Evolutionary conservation across 2,888 invertebrate genomes (phyloP).

Genomic region (Euclidia mi): DNA sequence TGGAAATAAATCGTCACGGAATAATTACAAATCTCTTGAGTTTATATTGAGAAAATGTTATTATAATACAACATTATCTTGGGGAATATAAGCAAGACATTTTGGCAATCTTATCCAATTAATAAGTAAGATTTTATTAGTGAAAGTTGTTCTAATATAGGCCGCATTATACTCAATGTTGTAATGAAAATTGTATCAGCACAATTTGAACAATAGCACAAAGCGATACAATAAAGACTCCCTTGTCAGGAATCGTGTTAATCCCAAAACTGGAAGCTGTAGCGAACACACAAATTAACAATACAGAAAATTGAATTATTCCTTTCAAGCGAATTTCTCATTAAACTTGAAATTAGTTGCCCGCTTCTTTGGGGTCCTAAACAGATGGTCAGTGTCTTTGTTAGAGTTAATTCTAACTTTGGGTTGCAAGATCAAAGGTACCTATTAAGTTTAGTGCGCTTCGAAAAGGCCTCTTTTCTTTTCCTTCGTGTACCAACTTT

Average conservation of each 20-base stretch:
- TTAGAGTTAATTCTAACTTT: slow-evolving; percentile 84
- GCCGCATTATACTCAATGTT: slow-evolving; percentile 24
- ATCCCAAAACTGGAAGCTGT: slow-evolving; percentile 43
- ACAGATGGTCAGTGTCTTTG: slow-evolving; percentile 81
- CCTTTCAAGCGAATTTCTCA: slow-evolving; percentile 79
- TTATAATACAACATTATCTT: slow-evolving; percentile 2
- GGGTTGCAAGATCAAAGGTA: slow-evolving; percentile 84
- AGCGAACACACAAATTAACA: slow-evolving; percentile 59
- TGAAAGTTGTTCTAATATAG: slow-evolving; percentile 35
- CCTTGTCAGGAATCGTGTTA: slow-evolving; percentile 67
- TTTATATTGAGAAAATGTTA: neutral
- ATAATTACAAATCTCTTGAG: too few species aligned
- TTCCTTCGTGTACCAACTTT: slow-evolving; percentile 82
- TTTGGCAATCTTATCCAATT: slow-evolving; percentile 22
- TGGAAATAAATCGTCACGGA: neutral
- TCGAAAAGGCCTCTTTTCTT: slow-evolving; percentile 82
- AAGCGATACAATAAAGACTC: slow-evolving; percentile 54
- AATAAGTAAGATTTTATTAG: slow-evolving; percentile 31
- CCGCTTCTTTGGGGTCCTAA: slow-evolving; percentile 69
- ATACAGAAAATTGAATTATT: slow-evolving; percentile 81
- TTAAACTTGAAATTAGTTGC: slow-evolving; percentile 84
- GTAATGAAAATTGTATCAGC: slow-evolving; percentile 53
- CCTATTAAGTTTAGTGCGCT: slow-evolving; percentile 79
- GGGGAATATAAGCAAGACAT: neutral
- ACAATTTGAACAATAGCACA: slow-evolving; percentile 46